Conservation (phyloP, 2,113 vertebrate species). For the Apteryx owenii region DNA sequence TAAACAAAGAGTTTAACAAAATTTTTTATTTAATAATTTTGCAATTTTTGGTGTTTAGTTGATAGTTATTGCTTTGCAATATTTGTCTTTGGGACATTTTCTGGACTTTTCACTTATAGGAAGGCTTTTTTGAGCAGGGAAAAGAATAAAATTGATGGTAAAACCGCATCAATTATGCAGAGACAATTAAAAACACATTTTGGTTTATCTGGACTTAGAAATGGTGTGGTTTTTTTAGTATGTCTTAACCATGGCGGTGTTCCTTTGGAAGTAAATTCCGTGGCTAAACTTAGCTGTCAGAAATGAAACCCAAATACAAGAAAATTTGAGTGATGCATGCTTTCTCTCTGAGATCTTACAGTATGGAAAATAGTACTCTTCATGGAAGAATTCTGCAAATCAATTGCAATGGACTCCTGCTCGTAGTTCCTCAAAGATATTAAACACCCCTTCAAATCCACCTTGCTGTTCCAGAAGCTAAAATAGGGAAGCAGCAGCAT, state of each 20-base stretch:
- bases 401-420: neutral
- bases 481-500: neutral
- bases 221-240: fast-evolving
- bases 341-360: neutral
- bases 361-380: neutral
- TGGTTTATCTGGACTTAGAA: neutral
- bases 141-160: neutral
- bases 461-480: neutral
- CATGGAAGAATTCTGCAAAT: neutral
- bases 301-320: neutral
- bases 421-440: neutral
- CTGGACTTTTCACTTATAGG: neutral
- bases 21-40: neutral
- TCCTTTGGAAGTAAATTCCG: neutral
- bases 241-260: neutral
- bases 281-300: neutral
- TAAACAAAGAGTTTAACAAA: neutral
- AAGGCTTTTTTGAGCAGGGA: neutral
- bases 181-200: neutral
- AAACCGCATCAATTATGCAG: neutral
- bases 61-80: neutral
- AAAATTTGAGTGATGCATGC: neutral
- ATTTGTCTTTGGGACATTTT: neutral
- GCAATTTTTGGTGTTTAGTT: neutral
- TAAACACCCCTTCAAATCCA: neutral